These are phyloP conservation scores for Macaca nemestrina DNA, from an alignment of 2,113 vertebrate genomes.

Conservation along the genomic window DNA sequence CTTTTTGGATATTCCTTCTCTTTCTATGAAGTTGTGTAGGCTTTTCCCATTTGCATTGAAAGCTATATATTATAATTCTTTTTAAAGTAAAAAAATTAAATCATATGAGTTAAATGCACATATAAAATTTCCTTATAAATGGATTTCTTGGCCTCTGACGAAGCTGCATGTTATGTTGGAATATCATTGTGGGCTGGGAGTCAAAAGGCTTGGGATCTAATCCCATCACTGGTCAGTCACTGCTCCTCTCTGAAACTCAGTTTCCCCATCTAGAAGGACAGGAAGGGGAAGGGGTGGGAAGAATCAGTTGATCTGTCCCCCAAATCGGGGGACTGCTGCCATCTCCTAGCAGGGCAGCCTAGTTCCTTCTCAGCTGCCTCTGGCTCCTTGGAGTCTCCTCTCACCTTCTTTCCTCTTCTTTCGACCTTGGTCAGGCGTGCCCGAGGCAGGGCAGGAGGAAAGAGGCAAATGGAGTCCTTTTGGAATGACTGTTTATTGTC, in stretches of 20 bases:
- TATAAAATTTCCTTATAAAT: neutral
- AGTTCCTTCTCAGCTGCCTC: neutral
- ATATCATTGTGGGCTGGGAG: neutral
- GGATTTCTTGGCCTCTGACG: neutral
- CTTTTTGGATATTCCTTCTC: neutral
- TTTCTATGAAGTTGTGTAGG: neutral
- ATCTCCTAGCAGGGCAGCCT: neutral
- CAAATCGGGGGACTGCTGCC: neutral
- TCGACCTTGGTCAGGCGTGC: neutral
- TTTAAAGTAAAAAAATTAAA: conserved; percentile 15
- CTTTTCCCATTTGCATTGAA: neutral
- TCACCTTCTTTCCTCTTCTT: neutral
- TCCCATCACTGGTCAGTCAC: neutral
- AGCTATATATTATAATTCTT: neutral
- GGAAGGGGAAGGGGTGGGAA: neutral
- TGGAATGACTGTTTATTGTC: conserved; percentile 63
- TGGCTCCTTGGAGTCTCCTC: too few relatives aligned
- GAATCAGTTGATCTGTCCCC: neutral
- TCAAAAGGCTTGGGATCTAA: neutral
- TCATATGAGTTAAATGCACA: neutral
- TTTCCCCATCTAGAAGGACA: neutral
- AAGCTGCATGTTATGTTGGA: neutral
- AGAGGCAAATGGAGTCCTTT: conserved; percentile 45
- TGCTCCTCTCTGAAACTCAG: neutral
- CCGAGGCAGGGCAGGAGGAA: conserved; percentile 43